Evolutionary conservation across 2,113 vertebrate genomes (phyloP).

Genomic region (Cephalopterus ornatus): DNA sequence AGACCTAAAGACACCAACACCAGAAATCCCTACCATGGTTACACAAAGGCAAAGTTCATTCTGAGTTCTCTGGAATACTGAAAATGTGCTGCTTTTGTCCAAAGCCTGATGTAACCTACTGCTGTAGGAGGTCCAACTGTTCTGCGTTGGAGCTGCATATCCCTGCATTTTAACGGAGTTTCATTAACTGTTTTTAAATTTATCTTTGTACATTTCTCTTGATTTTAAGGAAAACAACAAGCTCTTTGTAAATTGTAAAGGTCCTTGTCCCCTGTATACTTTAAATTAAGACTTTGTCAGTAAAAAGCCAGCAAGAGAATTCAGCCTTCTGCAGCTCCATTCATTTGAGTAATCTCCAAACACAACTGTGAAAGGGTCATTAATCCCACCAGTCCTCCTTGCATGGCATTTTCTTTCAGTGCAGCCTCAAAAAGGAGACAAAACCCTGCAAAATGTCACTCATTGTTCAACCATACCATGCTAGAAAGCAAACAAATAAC

Average conservation of each 20-base stretch:
- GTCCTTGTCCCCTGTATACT: neutral
- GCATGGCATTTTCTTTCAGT: neutral
- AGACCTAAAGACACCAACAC: neutral
- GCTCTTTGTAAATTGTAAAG: neutral
- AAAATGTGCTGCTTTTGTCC: neutral
- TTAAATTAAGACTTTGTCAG: neutral
- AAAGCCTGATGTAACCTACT: neutral
- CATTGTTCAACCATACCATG: neutral
- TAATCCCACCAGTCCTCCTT: neutral
- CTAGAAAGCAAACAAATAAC: neutral
- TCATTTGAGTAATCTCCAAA: neutral
- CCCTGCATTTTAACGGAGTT: neutral
- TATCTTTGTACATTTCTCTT: neutral
- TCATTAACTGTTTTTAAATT: neutral
- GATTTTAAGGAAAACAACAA: neutral
- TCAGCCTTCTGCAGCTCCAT: neutral
- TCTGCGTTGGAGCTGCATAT: neutral
- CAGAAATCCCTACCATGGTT: neutral
- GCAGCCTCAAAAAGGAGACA: neutral
- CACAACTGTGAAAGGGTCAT: neutral
- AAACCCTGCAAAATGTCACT: neutral
- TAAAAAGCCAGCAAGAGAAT: neutral
- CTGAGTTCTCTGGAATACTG: neutral
- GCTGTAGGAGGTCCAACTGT: neutral
- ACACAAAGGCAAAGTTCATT: neutral